A percentile compares a stretch with the other conserved stretches of the same genome.
phyloP scores from a whole-genome alignment of 2,797 vertebrate genomes.

The Eurystomus glaucurus region DNA sequence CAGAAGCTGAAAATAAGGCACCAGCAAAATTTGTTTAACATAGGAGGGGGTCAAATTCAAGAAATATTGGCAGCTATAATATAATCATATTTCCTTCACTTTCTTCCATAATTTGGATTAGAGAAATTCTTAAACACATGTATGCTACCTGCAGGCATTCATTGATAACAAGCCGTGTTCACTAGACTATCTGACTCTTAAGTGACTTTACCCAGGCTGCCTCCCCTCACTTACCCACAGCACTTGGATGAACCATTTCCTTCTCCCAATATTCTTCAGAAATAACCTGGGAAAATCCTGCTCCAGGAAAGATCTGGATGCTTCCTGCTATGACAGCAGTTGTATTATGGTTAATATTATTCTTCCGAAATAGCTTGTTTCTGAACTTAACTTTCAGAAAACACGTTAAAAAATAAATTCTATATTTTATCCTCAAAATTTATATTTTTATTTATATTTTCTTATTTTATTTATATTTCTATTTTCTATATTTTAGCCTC shows the following conservation, averaged over 20 bases:
- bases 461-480: too few relatives aligned
- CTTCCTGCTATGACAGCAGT: not conserved
- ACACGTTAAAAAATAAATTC: not conserved
- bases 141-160: not conserved
- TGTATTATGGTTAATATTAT: accelerated
- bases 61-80: not conserved
- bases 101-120: not conserved
- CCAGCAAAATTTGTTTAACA: not conserved
- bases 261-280: not conserved
- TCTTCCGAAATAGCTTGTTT: not conserved
- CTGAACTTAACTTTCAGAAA: not conserved
- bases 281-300: not conserved
- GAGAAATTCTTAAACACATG: not conserved
- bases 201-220: not conserved
- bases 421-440: not conserved
- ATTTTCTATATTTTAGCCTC: not conserved
- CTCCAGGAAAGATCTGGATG: not conserved
- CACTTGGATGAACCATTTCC: not conserved
- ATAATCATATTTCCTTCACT: not conserved
- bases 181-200: not conserved
- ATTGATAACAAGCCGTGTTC: not conserved
- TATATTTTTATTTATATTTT: too few relatives aligned
- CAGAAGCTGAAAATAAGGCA: not conserved
- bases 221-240: not conserved
- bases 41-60: not conserved